Evolutionary conservation across 2,797 vertebrate species (phyloP), one percentile per base, ranked within the genome.

Genomic region (Tamandua tetradactyla): DNA sequence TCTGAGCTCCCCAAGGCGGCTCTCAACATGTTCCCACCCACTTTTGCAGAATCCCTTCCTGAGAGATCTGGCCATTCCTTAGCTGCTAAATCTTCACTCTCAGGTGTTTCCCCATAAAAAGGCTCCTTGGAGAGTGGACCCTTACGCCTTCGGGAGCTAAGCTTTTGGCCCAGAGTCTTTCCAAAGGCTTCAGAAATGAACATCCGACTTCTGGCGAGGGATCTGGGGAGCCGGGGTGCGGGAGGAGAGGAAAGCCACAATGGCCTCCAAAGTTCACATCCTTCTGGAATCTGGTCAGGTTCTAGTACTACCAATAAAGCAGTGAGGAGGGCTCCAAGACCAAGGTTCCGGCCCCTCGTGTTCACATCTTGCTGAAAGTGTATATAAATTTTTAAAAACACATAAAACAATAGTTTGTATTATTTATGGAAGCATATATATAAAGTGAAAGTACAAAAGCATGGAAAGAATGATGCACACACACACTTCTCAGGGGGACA

Each of bases 321-420:
- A 18, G 71, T 7, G 40, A 66, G 44, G 47, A 42, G 49, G 52
- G 49, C 79, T 85, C 91, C 71, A 94, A 84, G 72, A 68, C 32
- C 57, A 52, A 74, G 44, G 57, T 49, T 72, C 69, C 7, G 37
- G 49, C 40, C 89, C 74, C 27, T 32, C 35, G 69, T 88, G 66
- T 84, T 96, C 94, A 93, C 49, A 84, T 91, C 93, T 47, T 78
- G 55, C 57, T 82, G 61, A 91, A 80, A 94, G 92, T 61, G 86
- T 62, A 71, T 72, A 18, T 80, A 84, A 44, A 87, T 59, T 35
- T 57, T 93, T 87, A 88, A 95, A 90, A 95, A 42, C 47, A 85
- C 23, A 49, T 66, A 75, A 94, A 95, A 81, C 71, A 76, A 91
- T 66, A 81, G 85, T 82, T 96, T 89, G 87, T 40, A 68, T 95